Evolutionary conservation across 2,797 vertebrate species (phyloP), one percentile per base, ranked within the genome.

Genomic region (Anolis apletophallus): DNA sequence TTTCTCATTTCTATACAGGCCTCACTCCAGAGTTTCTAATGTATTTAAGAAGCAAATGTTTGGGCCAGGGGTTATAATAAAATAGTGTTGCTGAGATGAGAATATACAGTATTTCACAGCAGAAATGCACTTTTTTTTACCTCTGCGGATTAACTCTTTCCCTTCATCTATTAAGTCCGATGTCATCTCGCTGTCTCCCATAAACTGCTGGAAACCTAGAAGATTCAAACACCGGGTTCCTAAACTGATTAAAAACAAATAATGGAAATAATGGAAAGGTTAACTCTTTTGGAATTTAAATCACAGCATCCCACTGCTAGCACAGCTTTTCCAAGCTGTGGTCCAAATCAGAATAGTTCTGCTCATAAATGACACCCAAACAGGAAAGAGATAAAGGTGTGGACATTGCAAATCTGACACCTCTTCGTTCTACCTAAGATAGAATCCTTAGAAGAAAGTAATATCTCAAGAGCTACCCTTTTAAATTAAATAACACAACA

Each of bases 91-190:
- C 10, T 64, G 10, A 29, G 61, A 29, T 3, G 9, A 64, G 0
- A 82, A 11, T 12, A 67, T 77, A n/a, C n/a, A n/a, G n/a, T n/a
- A 54, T 68, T 72, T 26, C 2, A 16, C 59, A 11, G 1, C 77
- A 55, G 32, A 87, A 9, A 85, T 1, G 91, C 32, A 91, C 29
- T 85, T 2, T 85, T 86, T 91, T 46, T 46, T 96, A 98, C 99
- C 99, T 95, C 98, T 96, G 84, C 97, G 97, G 88, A 99, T 98
- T 91, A 99, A 95, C 91, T 99, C 98, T 94, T 98, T 98, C 86
- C 99, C 99, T 96, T 99, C 99, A 88, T 99, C 98, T 64, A 99
- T 98, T 85, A 99, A 96, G 95, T 99, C 99, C 40, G 99, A 99
- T 50, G 98, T 99, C 98, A 99, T 97, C 92, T 99, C 98, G 0